Percentiles rank a stretch among this genome's conserved stretches.
Conservation (phyloP, 2,888 invertebrate species). For the Meteorus cinctellus region DNA sequence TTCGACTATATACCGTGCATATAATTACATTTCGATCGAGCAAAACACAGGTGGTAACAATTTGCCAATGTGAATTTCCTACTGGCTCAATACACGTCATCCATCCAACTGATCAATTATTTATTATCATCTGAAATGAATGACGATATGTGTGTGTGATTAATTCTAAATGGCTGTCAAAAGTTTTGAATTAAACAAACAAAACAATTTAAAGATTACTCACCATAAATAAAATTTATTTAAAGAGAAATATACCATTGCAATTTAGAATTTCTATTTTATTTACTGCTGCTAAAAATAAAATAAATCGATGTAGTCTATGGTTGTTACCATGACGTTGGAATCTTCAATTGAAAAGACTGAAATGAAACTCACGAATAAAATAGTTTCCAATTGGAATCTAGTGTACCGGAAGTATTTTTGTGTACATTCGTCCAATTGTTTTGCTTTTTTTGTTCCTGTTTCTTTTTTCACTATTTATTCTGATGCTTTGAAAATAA, state of each 20-base stretch:
- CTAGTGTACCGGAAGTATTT: background rate
- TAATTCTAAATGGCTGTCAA: too few species aligned
- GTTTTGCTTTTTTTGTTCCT: background rate
- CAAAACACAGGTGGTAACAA: conserved; percentile 16
- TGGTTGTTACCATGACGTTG: background rate
- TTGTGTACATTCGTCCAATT: background rate
- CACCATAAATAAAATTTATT: too few species aligned
- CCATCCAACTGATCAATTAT: background rate
- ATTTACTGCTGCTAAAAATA: background rate
- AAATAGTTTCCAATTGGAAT: conserved; percentile 2
- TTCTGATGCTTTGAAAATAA: too few species aligned
- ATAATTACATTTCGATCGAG: conserved; percentile 33
- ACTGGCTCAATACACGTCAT: conserved; percentile 10
- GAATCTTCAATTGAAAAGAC: background rate
- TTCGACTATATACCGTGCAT: conserved; percentile 17
- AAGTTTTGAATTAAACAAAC: too few species aligned
- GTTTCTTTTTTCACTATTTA: too few species aligned
- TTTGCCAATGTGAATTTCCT: conserved; percentile 26
- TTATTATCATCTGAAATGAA: too few species aligned
- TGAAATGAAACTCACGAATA: background rate
- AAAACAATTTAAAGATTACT: too few species aligned
- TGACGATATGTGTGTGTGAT: too few species aligned
- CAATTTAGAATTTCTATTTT: background rate
- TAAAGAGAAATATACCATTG: background rate
- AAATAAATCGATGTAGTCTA: background rate